phyloP scores from a whole-genome alignment of 2,113 vertebrate genomes.

The Pelodiscus sinensis region DNA sequence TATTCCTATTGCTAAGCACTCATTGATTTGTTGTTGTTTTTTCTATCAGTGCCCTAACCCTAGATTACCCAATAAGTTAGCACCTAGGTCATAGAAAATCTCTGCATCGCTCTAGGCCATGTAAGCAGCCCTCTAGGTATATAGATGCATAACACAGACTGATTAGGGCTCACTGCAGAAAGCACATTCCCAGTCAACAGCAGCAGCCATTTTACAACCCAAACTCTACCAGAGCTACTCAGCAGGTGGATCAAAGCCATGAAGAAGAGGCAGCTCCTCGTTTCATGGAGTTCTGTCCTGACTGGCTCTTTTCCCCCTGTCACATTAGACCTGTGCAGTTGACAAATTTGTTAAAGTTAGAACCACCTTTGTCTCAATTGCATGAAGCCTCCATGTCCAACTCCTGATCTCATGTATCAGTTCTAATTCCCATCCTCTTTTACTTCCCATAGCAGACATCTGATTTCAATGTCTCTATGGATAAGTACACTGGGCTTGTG shows the following conservation, averaged over 20 bases:
- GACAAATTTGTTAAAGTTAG: slow-evolving; percentile 19
- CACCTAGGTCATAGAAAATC: background rate
- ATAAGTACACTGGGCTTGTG: background rate
- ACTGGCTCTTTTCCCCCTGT: slow-evolving; percentile 2
- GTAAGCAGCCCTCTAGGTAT: too few relatives aligned
- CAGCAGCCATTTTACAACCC: background rate
- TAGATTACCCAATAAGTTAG: too few relatives aligned
- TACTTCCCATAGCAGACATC: slow-evolving; percentile 13
- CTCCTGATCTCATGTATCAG: slow-evolving; percentile 41
- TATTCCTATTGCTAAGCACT: too few relatives aligned
- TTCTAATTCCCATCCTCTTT: background rate
- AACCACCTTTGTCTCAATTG: slow-evolving; percentile 31
- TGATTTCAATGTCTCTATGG: slow-evolving; percentile 14
- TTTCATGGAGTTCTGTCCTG: background rate
- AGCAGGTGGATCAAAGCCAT: background rate
- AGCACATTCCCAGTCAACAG: background rate
- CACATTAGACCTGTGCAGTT: background rate
- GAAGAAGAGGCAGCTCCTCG: slow-evolving; percentile 2
- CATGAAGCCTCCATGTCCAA: slow-evolving; percentile 12
- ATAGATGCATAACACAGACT: background rate
- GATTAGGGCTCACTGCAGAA: background rate
- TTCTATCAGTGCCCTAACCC: too few relatives aligned
- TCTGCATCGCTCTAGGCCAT: background rate
- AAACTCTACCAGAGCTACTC: background rate
- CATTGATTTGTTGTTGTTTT: too few relatives aligned